Base-by-base conservation (phyloP, 2,113 vertebrate genomes). In the Pelobates fuscus region DNA sequence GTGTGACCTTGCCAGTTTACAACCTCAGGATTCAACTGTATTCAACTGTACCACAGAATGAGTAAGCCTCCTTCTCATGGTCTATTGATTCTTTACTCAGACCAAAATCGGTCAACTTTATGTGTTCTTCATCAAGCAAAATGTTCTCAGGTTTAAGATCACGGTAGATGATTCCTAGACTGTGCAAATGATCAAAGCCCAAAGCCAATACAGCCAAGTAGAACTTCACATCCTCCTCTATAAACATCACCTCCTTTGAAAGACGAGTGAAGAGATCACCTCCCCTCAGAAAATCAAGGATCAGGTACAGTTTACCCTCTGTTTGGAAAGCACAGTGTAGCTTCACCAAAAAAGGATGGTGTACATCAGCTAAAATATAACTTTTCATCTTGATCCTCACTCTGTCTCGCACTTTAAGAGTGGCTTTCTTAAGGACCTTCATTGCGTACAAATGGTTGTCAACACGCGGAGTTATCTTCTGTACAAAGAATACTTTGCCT, bases 191-290 rank as follows among this genome's bases (percentile, higher is more conserved):
- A 84, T 98, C 96, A 5, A 98, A 90, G 11, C 95, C 97, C 80
- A 98, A 83, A 0, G 96, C 96, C 86, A 98, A 86, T 85, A 98
- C 97, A 2, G 97, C 97, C 7, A 98, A 87, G 80, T 98, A 98
- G 84, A 98, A 98, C 89, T 98, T 98, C 78, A 98, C 95, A 0
- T 98, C 97, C 84, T 98, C 96, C 80, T 98, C 97, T 0, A 96
- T 98, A 89, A 98, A 98, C 97, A 98, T 98, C 63, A 98, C 96
- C 93, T 98, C 96, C 86, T 98, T 98, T 60, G 96, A 98, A 71
- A 98, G 94, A 63, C 96, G 90, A 57, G 96, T 97, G 89, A 98
- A 98, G 78, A 98, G 95, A 86, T 98, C 96, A 49, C 96, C 96
- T 52, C 96, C 96, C 81, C 96, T 83, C 65, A 98, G 93, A 80